phyloP scores from a whole-genome alignment of 2,113 vertebrate genomes.

The Acanthochromis polyacanthus region DNA sequence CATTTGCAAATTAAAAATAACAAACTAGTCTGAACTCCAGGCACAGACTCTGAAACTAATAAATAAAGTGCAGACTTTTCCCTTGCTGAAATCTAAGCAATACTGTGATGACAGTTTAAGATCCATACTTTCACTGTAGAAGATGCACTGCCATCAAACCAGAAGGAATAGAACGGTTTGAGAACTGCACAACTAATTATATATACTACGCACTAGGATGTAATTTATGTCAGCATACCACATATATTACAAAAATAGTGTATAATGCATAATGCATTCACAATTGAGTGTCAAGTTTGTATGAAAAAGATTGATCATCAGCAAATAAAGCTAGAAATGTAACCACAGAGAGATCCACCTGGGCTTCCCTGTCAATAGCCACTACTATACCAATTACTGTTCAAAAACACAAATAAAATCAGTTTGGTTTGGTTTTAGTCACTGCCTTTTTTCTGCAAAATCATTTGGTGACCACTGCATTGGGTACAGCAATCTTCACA shows the following conservation, averaged over 20 bases:
- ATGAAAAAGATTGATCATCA: neutral
- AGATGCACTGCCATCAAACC: neutral
- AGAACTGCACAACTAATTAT: neutral
- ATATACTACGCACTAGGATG: neutral
- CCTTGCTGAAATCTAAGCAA: conserved; percentile 36
- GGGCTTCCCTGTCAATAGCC: neutral
- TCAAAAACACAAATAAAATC: too few relatives aligned
- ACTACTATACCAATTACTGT: neutral
- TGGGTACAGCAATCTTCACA: too few relatives aligned
- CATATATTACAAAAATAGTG: neutral
- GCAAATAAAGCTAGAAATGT: too few relatives aligned
- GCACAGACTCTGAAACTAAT: conserved; percentile 55
- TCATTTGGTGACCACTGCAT: too few relatives aligned
- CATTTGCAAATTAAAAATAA: conserved; percentile 82
- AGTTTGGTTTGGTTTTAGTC: too few relatives aligned
- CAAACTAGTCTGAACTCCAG: conserved; percentile 59
- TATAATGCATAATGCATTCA: neutral
- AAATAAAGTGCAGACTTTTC: conserved; percentile 44
- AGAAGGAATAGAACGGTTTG: conserved; percentile 3
- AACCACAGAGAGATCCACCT: too few relatives aligned
- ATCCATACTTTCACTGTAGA: conserved; percentile 16
- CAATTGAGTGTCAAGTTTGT: neutral
- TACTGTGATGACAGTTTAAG: conserved; percentile 25
- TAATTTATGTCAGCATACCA: neutral
- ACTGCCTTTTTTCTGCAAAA: too few relatives aligned